phyloP scores from a whole-genome alignment of 2,113 vertebrate genomes.

The Spea bombifrons region DNA sequence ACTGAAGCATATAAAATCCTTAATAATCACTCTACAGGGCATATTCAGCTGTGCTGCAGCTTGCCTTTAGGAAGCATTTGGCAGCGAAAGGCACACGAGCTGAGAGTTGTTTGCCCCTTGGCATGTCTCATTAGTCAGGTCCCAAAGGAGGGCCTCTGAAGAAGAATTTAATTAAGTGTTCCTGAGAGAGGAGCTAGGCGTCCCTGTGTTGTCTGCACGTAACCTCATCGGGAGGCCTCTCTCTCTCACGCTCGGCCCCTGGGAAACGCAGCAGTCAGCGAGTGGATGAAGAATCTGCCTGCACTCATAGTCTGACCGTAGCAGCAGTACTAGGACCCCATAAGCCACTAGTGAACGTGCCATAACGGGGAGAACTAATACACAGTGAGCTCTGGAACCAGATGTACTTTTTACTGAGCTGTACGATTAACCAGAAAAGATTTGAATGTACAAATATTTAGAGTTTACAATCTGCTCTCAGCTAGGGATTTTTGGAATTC shows the following conservation, averaged over 20 bases:
- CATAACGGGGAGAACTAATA: no score
- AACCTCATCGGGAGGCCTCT: constrained; percentile 20
- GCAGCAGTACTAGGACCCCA: no score
- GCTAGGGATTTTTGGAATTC: no score
- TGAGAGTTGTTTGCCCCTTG: constrained; percentile 42
- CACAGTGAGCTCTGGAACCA: no score
- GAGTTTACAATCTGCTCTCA: no score
- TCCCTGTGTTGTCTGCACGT: constrained; percentile 31
- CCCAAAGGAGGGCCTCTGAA: constrained; percentile 37
- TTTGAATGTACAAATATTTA: no score
- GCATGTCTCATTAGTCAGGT: constrained; percentile 45
- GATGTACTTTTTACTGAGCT: no score
- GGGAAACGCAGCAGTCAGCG: constrained; percentile 18
- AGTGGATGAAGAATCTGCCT: constrained; percentile 7
- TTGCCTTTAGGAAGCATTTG: constrained; percentile 19
- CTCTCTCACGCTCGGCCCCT: constrained; percentile 25
- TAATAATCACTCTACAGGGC: constrained; percentile 27
- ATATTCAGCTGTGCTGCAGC: constrained; percentile 11
- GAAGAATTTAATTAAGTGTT: constrained; percentile 46
- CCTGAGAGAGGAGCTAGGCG: constrained; percentile 32
- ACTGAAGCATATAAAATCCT: constrained; percentile 5
- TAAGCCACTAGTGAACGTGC: no score
- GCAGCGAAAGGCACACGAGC: constrained; percentile 33
- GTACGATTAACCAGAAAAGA: no score
- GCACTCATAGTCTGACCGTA: constrained; percentile 9